phyloP scores from a whole-genome alignment of 2,888 invertebrate genomes.

The Bursaphelenchus okinawaensis region DNA sequence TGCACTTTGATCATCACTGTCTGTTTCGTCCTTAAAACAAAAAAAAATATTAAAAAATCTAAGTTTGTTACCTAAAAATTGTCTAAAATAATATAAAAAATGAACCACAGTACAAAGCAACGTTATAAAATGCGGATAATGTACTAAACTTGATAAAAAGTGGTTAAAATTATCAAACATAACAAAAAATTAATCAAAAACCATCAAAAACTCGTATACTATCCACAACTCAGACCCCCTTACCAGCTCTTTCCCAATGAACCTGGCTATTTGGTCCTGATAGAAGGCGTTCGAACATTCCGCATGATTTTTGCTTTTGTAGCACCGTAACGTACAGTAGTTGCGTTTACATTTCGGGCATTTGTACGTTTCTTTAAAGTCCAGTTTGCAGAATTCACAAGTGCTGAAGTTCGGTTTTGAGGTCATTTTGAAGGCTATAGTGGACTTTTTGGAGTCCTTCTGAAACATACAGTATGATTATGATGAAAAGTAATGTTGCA shows the following conservation, averaged over 20 bases:
- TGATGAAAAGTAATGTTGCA: too few species aligned
- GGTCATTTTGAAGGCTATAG: too few species aligned
- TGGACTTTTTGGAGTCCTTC: too few species aligned
- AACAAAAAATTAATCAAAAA: too few species aligned
- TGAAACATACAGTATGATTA: too few species aligned
- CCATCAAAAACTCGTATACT: too few species aligned
- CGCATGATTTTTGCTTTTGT: background rate
- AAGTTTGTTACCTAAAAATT: background rate
- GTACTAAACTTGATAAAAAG: too few species aligned
- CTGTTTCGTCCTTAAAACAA: background rate
- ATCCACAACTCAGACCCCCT: too few species aligned
- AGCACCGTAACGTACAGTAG: constrained; percentile 8
- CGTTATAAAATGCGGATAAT: too few species aligned
- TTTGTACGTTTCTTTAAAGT: constrained; percentile 1
- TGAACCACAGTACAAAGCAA: too few species aligned
- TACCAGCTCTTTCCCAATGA: background rate
- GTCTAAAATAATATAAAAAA: too few species aligned
- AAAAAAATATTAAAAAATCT: background rate
- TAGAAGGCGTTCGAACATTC: constrained; percentile 12
- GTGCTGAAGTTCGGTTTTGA: constrained; percentile 5
- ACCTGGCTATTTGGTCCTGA: constrained; percentile 8
- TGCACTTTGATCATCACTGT: background rate
- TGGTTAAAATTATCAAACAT: too few species aligned
- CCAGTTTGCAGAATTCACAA: constrained; percentile 10
- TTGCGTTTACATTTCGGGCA: constrained; percentile 8